A percentile compares a stretch with the other conserved stretches of the same genome.
These are phyloP conservation scores for Leucania comma DNA, from an alignment of 2,888 invertebrate genomes.

Conservation along the genomic window DNA sequence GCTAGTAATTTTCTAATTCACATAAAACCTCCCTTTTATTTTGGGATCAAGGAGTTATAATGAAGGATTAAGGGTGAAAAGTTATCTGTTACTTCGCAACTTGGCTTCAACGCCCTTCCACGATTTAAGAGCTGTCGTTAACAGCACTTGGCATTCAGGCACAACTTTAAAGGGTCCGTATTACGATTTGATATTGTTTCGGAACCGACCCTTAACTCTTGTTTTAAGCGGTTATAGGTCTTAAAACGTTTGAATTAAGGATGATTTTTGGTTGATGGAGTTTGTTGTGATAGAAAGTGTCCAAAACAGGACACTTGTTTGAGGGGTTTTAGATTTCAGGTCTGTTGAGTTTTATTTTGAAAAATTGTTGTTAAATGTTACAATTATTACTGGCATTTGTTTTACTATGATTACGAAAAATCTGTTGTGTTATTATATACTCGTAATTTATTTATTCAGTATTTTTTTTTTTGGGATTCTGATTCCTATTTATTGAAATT, in stretches of 20 bases:
- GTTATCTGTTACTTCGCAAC: constrained; percentile 38
- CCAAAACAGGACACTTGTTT: background rate
- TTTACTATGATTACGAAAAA: too few species aligned
- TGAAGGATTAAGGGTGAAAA: constrained; percentile 38
- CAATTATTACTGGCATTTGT: too few species aligned
- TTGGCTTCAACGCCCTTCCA: constrained; percentile 30
- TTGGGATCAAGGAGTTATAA: constrained; percentile 42
- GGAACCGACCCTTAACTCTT: constrained; percentile 8
- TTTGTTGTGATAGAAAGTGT: background rate
- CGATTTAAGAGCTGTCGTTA: constrained; percentile 54
- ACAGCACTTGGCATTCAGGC: constrained; percentile 45
- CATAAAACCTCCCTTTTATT: constrained; percentile 36
- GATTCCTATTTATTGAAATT: too few species aligned
- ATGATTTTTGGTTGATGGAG: constrained; percentile 5
- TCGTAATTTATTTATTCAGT: too few species aligned
- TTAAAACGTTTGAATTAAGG: background rate
- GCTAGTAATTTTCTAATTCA: constrained; percentile 20
- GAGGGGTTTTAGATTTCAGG: constrained; percentile 1
- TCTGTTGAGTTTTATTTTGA: too few species aligned
- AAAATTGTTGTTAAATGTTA: too few species aligned
- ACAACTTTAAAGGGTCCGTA: constrained; percentile 33
- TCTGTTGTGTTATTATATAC: too few species aligned
- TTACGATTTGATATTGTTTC: constrained; percentile 60
- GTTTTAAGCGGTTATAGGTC: constrained; percentile 5
- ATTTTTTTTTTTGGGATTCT: too few species aligned